These are phyloP conservation scores for Aurelia aurita DNA, from an alignment of 30 jellyfish, hydroid and myxozoan species.

Conservation along the genomic window DNA sequence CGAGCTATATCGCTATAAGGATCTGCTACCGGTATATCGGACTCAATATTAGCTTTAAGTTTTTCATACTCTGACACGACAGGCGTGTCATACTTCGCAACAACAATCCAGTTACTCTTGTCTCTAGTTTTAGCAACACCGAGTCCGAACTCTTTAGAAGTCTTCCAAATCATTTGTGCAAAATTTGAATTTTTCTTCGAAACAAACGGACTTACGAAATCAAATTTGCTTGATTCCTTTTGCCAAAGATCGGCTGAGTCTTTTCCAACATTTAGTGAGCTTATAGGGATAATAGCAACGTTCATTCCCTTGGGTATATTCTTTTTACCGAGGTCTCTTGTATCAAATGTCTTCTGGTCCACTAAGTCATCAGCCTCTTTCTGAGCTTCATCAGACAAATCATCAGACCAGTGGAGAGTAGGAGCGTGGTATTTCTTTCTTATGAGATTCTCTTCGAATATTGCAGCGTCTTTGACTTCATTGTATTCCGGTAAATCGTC, in stretches of 20 bases:
- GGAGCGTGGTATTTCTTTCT: slow-evolving; percentile 85
- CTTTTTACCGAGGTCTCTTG: slow-evolving; percentile 42
- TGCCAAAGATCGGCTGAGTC: slow-evolving; percentile 97
- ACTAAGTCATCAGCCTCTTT: slow-evolving; percentile 86
- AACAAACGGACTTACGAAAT: slow-evolving; percentile 86
- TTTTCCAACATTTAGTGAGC: slow-evolving; percentile 87
- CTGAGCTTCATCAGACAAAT: slow-evolving; percentile 90
- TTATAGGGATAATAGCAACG: slow-evolving; percentile 71
- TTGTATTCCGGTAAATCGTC: slow-evolving; percentile 93
- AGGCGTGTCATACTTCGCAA: slow-evolving; percentile 89
- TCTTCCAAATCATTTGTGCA: slow-evolving; percentile 95
- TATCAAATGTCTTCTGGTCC: slow-evolving; percentile 32
- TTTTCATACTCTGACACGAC: slow-evolving; percentile 79
- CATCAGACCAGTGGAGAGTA: slow-evolving; percentile 89
- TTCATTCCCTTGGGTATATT: slow-evolving; percentile 69
- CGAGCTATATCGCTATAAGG: slow-evolving; percentile 93
- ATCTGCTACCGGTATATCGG: slow-evolving; percentile 90
- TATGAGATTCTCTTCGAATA: slow-evolving; percentile 81
- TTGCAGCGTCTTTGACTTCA: slow-evolving; percentile 95
- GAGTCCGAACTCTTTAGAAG: slow-evolving; percentile 86
- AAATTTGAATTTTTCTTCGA: slow-evolving; percentile 87
- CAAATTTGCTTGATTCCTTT: slow-evolving; percentile 79
- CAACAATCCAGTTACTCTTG: slow-evolving; percentile 88
- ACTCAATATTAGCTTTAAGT: slow-evolving; percentile 77
- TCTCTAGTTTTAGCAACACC: slow-evolving; percentile 91